Percentiles rank a stretch among this genome's conserved stretches.
These are phyloP conservation scores for Anomalospiza imberbis DNA, from an alignment of 2,797 vertebrate genomes.

Conservation along the genomic window DNA sequence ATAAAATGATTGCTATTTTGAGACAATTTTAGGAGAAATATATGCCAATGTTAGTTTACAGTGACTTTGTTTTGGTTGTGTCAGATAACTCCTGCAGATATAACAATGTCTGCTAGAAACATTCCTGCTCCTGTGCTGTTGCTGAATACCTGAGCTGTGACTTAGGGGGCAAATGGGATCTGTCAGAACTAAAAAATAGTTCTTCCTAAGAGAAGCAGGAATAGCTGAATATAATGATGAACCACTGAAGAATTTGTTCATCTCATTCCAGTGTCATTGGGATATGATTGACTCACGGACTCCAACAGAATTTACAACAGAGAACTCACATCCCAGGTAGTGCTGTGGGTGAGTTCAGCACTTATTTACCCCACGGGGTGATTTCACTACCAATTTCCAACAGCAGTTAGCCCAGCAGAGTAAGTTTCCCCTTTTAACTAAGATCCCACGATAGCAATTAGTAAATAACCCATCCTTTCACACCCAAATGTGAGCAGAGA, in stretches of 20 bases:
- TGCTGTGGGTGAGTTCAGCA: not conserved
- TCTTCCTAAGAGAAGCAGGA: not conserved
- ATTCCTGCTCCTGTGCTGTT: not conserved
- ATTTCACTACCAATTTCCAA: not conserved
- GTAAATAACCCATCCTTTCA: not conserved
- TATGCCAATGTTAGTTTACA: not conserved
- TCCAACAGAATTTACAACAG: not conserved
- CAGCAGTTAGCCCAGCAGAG: not conserved
- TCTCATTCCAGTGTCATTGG: not conserved
- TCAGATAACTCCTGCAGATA: not conserved
- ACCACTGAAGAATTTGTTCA: not conserved
- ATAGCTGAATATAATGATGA: not conserved
- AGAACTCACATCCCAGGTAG: not conserved
- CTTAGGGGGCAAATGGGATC: not conserved
- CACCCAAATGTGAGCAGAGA: not conserved
- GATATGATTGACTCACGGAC: not conserved
- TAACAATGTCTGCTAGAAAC: not conserved
- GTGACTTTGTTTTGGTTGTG: slow-evolving; percentile 12
- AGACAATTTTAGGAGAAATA: not conserved
- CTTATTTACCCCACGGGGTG: not conserved
- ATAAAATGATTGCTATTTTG: slow-evolving; percentile 1
- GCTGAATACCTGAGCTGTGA: not conserved
- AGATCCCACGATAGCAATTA: not conserved
- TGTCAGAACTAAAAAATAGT: not conserved
- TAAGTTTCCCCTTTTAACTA: not conserved